Conservation (phyloP, 2,888 invertebrate genomes). For the Drosophila borealis region DNA sequence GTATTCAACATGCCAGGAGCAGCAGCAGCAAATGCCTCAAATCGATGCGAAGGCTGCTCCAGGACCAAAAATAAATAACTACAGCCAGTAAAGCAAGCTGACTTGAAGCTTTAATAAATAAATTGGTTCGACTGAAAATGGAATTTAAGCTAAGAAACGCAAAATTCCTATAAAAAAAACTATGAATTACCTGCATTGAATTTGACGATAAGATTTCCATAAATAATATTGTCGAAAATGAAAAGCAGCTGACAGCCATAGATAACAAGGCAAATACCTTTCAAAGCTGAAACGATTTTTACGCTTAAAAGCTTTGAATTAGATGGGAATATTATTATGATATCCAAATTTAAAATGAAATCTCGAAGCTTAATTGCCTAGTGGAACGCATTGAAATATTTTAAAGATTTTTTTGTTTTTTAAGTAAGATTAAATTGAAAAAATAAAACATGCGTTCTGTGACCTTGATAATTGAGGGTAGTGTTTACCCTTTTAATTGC, state of each 20-base stretch:
- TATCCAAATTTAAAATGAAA: too few species aligned
- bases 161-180: too few species aligned
- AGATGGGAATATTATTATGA: too few species aligned
- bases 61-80: constrained; percentile 27
- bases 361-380: too few species aligned
- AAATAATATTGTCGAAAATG: too few species aligned
- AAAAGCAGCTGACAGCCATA: too few species aligned
- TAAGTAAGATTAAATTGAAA: not conserved
- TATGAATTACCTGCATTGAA: too few species aligned
- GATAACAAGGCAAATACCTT: too few species aligned
- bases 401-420: not conserved
- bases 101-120: constrained; percentile 52
- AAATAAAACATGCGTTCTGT: not conserved
- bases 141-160: constrained; percentile 6
- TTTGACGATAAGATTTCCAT: too few species aligned
- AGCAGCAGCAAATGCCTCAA: constrained; percentile 46
- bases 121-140: constrained; percentile 12
- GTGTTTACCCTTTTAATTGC: not conserved
- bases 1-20: constrained; percentile 38
- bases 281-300: too few species aligned
- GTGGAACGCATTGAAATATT: too few species aligned
- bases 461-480: not conserved
- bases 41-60: constrained; percentile 46
- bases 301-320: too few species aligned
- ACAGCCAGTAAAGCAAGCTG: constrained; percentile 19